Conservation (phyloP, 2,113 vertebrate species). For the Pogona vitticeps region DNA sequence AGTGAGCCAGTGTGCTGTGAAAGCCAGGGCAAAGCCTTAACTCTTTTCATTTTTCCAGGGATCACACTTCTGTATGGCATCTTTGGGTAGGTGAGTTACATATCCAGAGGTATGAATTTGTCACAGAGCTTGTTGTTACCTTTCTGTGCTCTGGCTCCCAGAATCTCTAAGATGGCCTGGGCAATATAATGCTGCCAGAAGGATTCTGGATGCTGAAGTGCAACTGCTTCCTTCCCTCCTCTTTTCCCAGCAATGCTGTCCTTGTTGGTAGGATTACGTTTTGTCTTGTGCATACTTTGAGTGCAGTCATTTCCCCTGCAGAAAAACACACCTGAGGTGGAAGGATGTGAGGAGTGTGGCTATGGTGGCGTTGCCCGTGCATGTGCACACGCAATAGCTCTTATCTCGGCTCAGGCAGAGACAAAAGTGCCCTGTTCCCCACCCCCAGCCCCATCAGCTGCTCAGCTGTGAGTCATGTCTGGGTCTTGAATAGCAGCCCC, state of each 20-base stretch:
- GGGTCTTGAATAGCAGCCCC: slow-evolving; percentile 16
- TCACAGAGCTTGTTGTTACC: neutral
- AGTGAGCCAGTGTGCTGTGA: too few relatives aligned
- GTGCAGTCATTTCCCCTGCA: neutral
- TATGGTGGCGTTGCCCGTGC: neutral
- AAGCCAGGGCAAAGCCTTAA: too few relatives aligned
- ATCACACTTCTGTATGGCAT: neutral
- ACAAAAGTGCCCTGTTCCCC: neutral
- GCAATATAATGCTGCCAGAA: neutral
- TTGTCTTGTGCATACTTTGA: neutral
- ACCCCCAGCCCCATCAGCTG: neutral
- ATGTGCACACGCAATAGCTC: neutral
- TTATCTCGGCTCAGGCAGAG: slow-evolving; percentile 3
- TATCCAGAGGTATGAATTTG: neutral
- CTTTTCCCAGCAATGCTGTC: too few relatives aligned
- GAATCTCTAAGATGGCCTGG: neutral
- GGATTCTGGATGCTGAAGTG: neutral
- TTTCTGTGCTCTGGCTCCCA: neutral
- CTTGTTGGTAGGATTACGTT: too few relatives aligned
- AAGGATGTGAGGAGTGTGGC: neutral
- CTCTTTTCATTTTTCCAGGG: too few relatives aligned
- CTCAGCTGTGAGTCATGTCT: slow-evolving; percentile 24
- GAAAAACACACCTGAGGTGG: neutral
- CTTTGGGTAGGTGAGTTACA: neutral
- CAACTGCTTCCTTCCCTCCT: too few relatives aligned